Base-by-base conservation (phyloP, 2,113 vertebrate genomes). In the Toxostoma redivivum region DNA sequence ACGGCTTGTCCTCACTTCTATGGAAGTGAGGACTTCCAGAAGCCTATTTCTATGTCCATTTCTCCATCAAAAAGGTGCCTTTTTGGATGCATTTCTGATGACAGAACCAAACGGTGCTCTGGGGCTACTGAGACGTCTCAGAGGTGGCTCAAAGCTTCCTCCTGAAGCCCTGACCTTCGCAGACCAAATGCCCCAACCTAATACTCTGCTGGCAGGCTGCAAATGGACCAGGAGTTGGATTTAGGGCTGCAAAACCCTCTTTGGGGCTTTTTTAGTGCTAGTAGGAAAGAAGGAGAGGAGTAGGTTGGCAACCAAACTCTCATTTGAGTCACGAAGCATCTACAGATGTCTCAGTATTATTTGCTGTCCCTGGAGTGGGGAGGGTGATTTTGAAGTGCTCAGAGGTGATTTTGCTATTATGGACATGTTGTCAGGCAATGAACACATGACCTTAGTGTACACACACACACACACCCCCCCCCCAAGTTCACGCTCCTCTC, bases 361-460 rank as follows among this genome's bases (percentile, higher is more conserved):
- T 18, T 82, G 50, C 62, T 69, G 15, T 69, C 66, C n/a, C 27
- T 21, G 60, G 25, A 23, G 45, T 4, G 20, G 22, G 67, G 12
- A 87, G 60, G 61, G 19, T 21, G 56, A 33, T 62, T 69, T 5
- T 56, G 71, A 83, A 40, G 47, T 31, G 47, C 42, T 86, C 44
- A 5, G 83, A 73, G 21, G 42, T 21, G 30, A 33, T 40, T 86
- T 40, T 58, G 40, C 67, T 70, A 19, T 4, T 4, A 4, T 2
- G 27, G 79, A 65, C 8, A 10, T 0, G 0, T 3, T 45, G 9
- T 9, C 78, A 93, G 58, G n/a, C 13, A 58, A 25, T 5, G 38
- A 58, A 23, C 38, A 23, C n/a, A 25, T 0, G 3, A 60, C 40
- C 67, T 86, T 48, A 80, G 47, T 6, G 3, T 1, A 1, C 50